Evolutionary conservation across 2,797 vertebrate species (phyloP).

Genomic region (Enteromius fasciolatus): DNA sequence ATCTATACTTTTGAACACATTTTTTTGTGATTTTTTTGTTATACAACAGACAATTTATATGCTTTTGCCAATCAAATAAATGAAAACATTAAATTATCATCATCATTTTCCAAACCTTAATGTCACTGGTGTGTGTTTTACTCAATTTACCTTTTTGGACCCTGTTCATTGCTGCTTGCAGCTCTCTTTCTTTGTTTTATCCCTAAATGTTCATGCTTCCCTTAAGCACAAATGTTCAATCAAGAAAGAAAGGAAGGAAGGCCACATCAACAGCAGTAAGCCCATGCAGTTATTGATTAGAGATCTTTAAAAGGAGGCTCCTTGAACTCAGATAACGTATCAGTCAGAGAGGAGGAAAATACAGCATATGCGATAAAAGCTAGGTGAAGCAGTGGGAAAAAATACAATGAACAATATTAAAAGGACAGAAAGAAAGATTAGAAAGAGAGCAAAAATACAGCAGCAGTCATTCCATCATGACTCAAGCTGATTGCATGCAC

Average conservation of each 20-base stretch:
- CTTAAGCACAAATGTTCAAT: background rate
- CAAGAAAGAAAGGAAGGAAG: background rate
- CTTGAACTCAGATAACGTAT: background rate
- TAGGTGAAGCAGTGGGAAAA: background rate
- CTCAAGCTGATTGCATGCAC: constrained; percentile 8
- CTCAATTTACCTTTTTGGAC: background rate
- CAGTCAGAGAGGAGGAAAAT: background rate
- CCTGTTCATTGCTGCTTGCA: background rate
- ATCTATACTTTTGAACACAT: no score
- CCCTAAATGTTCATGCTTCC: background rate
- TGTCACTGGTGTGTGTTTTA: background rate
- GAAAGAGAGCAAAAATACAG: constrained; percentile 39
- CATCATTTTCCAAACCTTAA: background rate
- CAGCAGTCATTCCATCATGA: constrained; percentile 11
- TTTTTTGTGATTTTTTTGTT: background rate
- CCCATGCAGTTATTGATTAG: constrained; percentile 18
- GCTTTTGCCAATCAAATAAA: no score
- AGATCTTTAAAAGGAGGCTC: background rate
- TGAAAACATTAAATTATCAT: background rate
- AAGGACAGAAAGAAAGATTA: background rate
- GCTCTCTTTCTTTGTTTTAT: background rate
- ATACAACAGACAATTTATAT: no score
- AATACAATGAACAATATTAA: background rate
- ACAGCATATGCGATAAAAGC: background rate
- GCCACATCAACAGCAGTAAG: constrained; percentile 4